Evolutionary conservation across 2,797 vertebrate species (phyloP).

Genomic region (Pteronotus mesoamericanus): DNA sequence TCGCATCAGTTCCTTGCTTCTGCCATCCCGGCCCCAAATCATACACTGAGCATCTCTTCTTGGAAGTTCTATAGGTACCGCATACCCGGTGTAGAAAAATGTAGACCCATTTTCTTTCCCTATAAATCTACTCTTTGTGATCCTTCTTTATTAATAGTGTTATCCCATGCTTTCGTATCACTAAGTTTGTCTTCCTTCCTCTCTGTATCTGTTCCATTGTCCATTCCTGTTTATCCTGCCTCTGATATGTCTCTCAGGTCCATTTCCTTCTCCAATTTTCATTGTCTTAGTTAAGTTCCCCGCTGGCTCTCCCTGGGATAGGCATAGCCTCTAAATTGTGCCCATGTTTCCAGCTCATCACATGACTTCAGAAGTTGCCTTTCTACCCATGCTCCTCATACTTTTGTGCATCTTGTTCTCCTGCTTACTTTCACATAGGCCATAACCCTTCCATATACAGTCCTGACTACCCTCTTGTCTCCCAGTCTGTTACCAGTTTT

Average conservation of each 20-base stretch:
- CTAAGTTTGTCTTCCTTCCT: not conserved
- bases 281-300: not conserved
- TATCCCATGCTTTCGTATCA: not conserved
- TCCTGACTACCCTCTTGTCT: not conserved
- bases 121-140: not conserved
- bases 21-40: not conserved
- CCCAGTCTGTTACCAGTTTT: slow-evolving; percentile 4
- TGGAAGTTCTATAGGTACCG: not conserved
- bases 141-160: not conserved
- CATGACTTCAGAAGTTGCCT: not conserved
- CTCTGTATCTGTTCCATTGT: not conserved
- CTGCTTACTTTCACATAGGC: not conserved
- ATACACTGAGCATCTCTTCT: not conserved
- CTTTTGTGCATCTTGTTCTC: not conserved
- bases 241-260: not conserved
- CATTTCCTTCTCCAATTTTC: not conserved
- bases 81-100: not conserved
- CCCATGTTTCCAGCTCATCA: not conserved
- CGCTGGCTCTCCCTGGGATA: not conserved
- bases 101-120: not conserved
- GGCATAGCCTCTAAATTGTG: not conserved
- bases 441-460: not conserved
- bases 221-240: not conserved
- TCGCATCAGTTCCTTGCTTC: not conserved
- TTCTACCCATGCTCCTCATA: too few relatives aligned